Conservation (phyloP, 2,888 invertebrate species). For the Coleophora deauratella region DNA sequence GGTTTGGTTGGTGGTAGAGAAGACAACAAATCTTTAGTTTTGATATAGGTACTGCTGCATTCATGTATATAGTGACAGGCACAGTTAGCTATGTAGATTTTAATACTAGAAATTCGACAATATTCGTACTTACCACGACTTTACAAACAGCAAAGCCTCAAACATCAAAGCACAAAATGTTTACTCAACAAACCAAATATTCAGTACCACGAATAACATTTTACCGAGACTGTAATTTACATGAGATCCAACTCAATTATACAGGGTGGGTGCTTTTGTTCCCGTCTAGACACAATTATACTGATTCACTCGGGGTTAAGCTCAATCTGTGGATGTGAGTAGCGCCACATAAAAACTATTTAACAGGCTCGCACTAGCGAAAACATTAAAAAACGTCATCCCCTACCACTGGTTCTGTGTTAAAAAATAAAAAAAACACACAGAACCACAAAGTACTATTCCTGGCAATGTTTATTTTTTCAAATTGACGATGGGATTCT, state of each 20-base stretch:
- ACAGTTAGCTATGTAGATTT: too few relatives aligned
- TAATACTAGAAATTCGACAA: too few relatives aligned
- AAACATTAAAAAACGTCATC: constrained; percentile 36
- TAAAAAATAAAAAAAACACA: too few relatives aligned
- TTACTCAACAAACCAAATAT: background rate
- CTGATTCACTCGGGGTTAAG: constrained; percentile 45
- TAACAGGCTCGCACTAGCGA: constrained; percentile 44
- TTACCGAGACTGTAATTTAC: constrained; percentile 8
- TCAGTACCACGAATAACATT: constrained; percentile 5
- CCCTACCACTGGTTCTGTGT: constrained; percentile 25
- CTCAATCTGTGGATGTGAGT: constrained; percentile 38
- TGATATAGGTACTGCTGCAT: too few relatives aligned
- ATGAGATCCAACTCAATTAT: too few relatives aligned
- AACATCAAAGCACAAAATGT: background rate
- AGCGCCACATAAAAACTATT: constrained; percentile 53
- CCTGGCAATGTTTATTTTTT: too few relatives aligned
- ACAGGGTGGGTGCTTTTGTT: background rate
- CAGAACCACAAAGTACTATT: too few relatives aligned
- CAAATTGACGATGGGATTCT: too few relatives aligned
- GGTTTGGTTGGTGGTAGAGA: too few relatives aligned
- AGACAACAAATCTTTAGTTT: too few relatives aligned
- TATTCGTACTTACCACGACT: too few relatives aligned
- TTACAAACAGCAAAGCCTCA: background rate
- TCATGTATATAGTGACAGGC: too few relatives aligned
- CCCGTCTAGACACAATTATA: constrained; percentile 49